Evolutionary conservation across 37 sponge, comb jelly and placozoan species (phyloP), one percentile per base, ranked within the genome.

Genomic region (Hexactinellida sp.): DNA sequence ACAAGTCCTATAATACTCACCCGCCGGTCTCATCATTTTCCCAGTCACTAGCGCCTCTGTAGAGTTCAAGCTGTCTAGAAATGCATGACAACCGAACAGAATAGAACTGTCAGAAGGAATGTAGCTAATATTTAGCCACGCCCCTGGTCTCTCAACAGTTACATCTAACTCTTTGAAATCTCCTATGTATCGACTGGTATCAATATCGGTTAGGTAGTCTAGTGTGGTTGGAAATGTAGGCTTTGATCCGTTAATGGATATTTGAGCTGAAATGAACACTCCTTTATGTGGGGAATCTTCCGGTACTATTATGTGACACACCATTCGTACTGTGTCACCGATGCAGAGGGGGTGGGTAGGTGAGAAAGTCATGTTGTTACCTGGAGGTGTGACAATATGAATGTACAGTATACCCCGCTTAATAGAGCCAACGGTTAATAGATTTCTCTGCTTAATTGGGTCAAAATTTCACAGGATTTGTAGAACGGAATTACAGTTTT

Each of bases 61-160:
- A 10, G 76, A 7, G 3, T 25, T 23, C 3, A 28, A 7, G 13
- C 13, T 63, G 13, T 63, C 76, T 23, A 63, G 76, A 63, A 63
- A 63, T 25, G 76, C 76, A n/a, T 63, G 76, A n/a, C 76, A 63
- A 25, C 76, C 76, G 13, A 63, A 63, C 76, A n/a, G 1, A 63
- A 63, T 63, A n/a, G 32, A 21, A n/a, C 76, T 63, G 30, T 63
- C 76, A 63, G 30, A 25, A 32, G 76, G 76, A 10, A 63, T 10
- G 30, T 63, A 63, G 3, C 19, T 21, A 7, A 63, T 63, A n/a
- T 63, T n/a, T 63, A 63, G 34, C 21, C 21, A 63, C 5, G 76
- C 76, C 32, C 76, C 76, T 25, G 76, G 76, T 28, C 25, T 10
- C 3, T 63, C 76, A 3, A 32, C 13, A 28, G 76, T 63, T 32